Percentiles rank a stretch among this genome's conserved stretches.
Conservation (phyloP, 2,888 invertebrate genomes). For the Cepaea hortensis region DNA sequence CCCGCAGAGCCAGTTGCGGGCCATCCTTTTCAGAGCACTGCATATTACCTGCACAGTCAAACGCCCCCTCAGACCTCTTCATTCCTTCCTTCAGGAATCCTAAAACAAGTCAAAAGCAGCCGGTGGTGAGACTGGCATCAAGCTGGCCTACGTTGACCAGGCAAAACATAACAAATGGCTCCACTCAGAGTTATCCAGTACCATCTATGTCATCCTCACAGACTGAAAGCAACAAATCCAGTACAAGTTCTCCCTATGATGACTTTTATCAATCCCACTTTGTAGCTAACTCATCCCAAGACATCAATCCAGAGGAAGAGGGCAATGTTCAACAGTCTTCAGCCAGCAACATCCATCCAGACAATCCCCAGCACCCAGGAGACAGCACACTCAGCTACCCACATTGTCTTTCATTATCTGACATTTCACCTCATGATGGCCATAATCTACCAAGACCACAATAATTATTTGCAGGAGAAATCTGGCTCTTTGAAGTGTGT, state of each 20-base stretch:
- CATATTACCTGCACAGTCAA: neutral
- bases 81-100: slow-evolving; percentile 28
- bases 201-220: slow-evolving; percentile 11
- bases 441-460: slow-evolving; percentile 33
- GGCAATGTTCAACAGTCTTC: neutral
- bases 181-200: slow-evolving; percentile 4
- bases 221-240: slow-evolving; percentile 26
- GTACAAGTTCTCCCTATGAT: slow-evolving; percentile 14
- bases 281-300: slow-evolving; percentile 7
- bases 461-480: neutral
- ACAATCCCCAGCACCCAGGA: neutral
- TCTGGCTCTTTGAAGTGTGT: no score
- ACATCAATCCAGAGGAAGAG: neutral
- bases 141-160: slow-evolving; percentile 52
- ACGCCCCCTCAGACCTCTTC: slow-evolving; percentile 16
- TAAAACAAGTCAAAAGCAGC: neutral
- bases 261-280: neutral
- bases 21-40: slow-evolving; percentile 14
- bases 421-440: slow-evolving; percentile 30
- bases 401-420: slow-evolving; percentile 43
- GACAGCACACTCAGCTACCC: slow-evolving; percentile 1
- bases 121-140: slow-evolving; percentile 52
- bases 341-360: neutral
- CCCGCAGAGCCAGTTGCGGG: slow-evolving; percentile 41
- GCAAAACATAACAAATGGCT: slow-evolving; percentile 36